Percentiles rank a stretch among this genome's conserved stretches.
Evolutionary conservation across 2,888 invertebrate species (phyloP).

Genomic region (Leptinotarsa tumamoca): DNA sequence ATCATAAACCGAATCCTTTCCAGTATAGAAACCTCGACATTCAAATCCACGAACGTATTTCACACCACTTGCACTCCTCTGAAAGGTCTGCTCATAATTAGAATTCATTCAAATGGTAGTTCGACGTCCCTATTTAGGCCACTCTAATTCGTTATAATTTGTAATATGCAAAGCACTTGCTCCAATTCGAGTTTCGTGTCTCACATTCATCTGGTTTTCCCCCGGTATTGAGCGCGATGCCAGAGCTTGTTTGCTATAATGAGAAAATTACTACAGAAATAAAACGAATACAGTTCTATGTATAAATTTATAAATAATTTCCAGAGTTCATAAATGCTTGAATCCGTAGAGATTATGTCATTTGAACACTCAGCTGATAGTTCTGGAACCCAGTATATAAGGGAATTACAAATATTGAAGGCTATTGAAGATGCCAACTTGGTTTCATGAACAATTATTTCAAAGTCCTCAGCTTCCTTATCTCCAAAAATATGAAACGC

Average conservation of each 20-base stretch:
- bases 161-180: constrained; percentile 6
- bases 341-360: background rate
- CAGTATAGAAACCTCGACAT: background rate
- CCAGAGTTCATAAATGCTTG: background rate
- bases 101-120: background rate
- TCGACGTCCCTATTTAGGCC: constrained; percentile 7
- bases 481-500: no score
- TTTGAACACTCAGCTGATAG: background rate
- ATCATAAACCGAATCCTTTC: background rate
- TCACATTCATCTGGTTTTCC: background rate
- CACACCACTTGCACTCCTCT: background rate
- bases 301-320: background rate
- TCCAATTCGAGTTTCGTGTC: constrained; percentile 4
- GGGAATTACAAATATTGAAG: no score
- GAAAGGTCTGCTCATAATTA: background rate
- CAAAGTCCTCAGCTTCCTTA: no score
- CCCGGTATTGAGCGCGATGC: background rate
- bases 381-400: no score
- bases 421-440: no score
- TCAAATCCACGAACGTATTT: background rate
- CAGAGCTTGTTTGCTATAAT: background rate
- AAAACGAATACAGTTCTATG: background rate
- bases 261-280: background rate
- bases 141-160: constrained; percentile 13
- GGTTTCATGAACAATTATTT: no score